Evolutionary conservation across 2,113 vertebrate species (phyloP).

Genomic region (Henicopernis longicauda): DNA sequence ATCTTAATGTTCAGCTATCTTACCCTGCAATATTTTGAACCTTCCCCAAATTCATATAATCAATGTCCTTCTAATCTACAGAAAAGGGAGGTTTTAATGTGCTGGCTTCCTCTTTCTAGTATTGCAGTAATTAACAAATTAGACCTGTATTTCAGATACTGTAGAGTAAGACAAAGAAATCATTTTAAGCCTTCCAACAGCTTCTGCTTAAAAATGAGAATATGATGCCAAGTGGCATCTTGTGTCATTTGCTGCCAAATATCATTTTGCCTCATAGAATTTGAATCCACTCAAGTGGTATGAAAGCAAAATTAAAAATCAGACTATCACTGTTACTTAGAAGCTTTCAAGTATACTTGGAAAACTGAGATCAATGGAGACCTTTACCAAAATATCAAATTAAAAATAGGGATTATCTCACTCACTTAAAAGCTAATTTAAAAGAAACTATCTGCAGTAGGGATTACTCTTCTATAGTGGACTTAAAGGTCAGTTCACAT

Average conservation of each 20-base stretch:
- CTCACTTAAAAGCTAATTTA: neutral
- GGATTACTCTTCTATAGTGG: neutral
- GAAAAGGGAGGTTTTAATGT: neutral
- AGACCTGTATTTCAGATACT: neutral
- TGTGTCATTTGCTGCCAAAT: slow-evolving; percentile 20
- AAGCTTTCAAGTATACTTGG: slow-evolving; percentile 1
- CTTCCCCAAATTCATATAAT: neutral
- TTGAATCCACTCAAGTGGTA: slow-evolving; percentile 9
- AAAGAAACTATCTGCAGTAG: neutral
- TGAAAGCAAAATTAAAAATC: slow-evolving; percentile 44
- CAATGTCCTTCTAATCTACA: neutral
- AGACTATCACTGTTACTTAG: slow-evolving; percentile 4
- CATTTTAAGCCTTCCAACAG: neutral
- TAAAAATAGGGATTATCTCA: slow-evolving; percentile 18
- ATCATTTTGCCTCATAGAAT: slow-evolving; percentile 10
- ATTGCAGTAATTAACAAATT: neutral
- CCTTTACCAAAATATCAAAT: slow-evolving; percentile 14
- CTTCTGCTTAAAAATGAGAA: slow-evolving; percentile 19
- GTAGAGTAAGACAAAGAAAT: neutral
- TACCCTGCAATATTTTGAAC: neutral
- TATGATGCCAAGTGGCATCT: slow-evolving; percentile 3
- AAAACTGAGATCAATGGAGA: slow-evolving; percentile 16
- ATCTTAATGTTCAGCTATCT: neutral
- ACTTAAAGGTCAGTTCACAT: neutral
- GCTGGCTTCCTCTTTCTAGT: neutral